Conservation (phyloP, 2,797 vertebrate genomes). For the Rhabdophis nuchalis region DNA sequence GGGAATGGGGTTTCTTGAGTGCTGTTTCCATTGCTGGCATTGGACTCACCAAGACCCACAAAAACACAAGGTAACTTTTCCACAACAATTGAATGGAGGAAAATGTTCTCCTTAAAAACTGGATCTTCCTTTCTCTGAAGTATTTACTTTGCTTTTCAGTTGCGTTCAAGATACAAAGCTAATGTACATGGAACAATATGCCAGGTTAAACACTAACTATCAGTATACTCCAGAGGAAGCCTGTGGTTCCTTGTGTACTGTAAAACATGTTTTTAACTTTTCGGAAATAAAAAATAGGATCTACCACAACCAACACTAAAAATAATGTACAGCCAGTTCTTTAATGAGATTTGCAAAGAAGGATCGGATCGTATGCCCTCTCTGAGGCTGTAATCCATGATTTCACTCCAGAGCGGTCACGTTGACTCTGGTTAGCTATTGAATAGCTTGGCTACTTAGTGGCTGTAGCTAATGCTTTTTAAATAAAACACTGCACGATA, state of each 20-base stretch:
- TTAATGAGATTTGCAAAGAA: neutral
- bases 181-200: conserved; percentile 48
- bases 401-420: neutral
- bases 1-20: conserved; percentile 49
- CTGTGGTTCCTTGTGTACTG: conserved; percentile 66
- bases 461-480: conserved; percentile 67
- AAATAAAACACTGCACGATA: conserved; percentile 83
- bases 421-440: neutral
- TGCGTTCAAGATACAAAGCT: conserved; percentile 52
- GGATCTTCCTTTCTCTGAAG: conserved; percentile 49
- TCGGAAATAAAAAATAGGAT: conserved; percentile 37
- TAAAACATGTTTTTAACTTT: conserved; percentile 55
- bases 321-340: conserved; percentile 2
- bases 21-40: conserved; percentile 63
- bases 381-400: neutral
- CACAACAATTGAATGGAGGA: conserved; percentile 7
- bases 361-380: neutral
- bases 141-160: conserved; percentile 53
- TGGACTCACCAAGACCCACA: conserved; percentile 54
- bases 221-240: conserved; percentile 68
- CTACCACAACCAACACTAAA: conserved; percentile 53
- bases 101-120: conserved; percentile 29
- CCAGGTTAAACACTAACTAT: conserved; percentile 24
- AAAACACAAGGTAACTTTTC: conserved; percentile 49
- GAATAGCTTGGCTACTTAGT: neutral